Evolutionary conservation across 1,140 invertebrate genomes (phyloP).

Genomic region (Drosophila pseudoananassae): DNA sequence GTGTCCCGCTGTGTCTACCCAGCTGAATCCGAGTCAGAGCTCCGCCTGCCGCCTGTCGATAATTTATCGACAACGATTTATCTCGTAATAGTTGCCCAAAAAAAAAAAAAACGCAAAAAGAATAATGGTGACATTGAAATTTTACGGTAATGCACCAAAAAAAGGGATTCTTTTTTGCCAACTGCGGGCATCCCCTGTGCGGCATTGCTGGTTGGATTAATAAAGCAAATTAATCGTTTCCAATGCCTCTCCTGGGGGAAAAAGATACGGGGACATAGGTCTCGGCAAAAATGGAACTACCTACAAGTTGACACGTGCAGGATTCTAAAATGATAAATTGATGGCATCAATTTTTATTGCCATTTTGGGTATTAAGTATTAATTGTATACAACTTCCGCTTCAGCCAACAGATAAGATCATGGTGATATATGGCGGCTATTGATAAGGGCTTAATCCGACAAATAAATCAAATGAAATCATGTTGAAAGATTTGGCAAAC

Average conservation of each 20-base stretch:
- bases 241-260: slow-evolving; percentile 24
- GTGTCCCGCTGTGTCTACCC: slow-evolving; percentile 49
- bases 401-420: not conserved
- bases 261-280: slow-evolving; percentile 16
- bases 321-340: slow-evolving; percentile 65
- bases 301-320: slow-evolving; percentile 67
- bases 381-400: slow-evolving; percentile 49
- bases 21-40: slow-evolving; percentile 44
- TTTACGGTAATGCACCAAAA: slow-evolving; percentile 64
- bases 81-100: slow-evolving; percentile 70
- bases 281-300: slow-evolving; percentile 34
- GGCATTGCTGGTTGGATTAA: slow-evolving; percentile 48
- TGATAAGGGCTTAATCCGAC: slow-evolving; percentile 28
- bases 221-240: slow-evolving; percentile 73
- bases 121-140: slow-evolving; percentile 74
- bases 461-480: slow-evolving; percentile 28
- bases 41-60: slow-evolving; percentile 63
- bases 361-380: slow-evolving; percentile 65
- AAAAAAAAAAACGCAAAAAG: slow-evolving; percentile 34
- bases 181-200: slow-evolving; percentile 18
- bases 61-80: slow-evolving; percentile 78
- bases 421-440: slow-evolving; percentile 33
- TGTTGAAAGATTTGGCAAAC: not conserved
- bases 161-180: slow-evolving; percentile 49
- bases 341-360: slow-evolving; percentile 66